Evolutionary conservation across 2,888 invertebrate species (phyloP), one percentile per base, ranked within the genome.

Genomic region (Spisula solida): DNA sequence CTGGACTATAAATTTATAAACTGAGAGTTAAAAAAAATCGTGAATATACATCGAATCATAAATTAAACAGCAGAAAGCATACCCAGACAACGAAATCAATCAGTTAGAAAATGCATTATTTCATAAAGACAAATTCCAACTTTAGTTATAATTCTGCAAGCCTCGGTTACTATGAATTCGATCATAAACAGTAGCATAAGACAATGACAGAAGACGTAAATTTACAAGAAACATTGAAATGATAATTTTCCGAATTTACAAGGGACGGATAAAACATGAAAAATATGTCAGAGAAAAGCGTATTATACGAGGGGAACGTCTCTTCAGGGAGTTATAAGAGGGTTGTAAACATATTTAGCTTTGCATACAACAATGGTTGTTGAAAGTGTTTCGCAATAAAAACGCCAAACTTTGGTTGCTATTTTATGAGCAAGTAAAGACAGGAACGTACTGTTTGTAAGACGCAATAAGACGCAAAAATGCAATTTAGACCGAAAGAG

Each of bases 371-470:
- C 70, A 75, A 56, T 34, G 34, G 29, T 85, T 55, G 85, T 41
- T 78, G 56, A 48, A 85, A 85, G 85, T 85, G 79, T 85, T 85
- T 41, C 12, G 79, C 51, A 34, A 85, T 85, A 85, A 85, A 85
- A 31, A 85, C 48, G 85, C 56, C 85, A 85, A 51, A 34, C n/a
- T 55, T 60, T 85, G 75, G 70, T 85, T 85, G 56, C 83, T 41
- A 14, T 66, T 70, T 83, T 83, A 83, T 31, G 48, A 80, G 51
- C 25, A 14, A 16, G 51, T 80, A 80, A 48, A 51, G 80, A 47
- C 80, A 47, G 6, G 34, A 20, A 48, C 51, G 47, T 47, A n/a
- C n/a, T 48, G 80, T 47, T 75, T 18, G n/a, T 75, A 75, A 75
- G 34, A 34, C 75, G 31, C 29, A 18, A 16, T 75, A 75, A 75